phyloP scores from a whole-genome alignment of 2,113 vertebrate genomes.

The Oryzias javanicus region DNA sequence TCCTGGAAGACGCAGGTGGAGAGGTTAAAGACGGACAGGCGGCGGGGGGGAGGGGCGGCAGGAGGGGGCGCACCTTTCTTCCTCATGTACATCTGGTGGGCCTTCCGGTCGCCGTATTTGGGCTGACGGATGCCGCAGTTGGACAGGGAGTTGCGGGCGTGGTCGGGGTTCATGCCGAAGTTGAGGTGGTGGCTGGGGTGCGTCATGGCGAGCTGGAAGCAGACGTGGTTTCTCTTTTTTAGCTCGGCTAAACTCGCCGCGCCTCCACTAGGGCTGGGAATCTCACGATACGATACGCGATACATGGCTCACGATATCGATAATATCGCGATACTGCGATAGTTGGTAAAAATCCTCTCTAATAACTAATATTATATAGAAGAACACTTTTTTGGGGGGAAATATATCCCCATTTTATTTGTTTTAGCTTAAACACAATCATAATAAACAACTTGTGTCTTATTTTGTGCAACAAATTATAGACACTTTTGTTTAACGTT shows the following conservation, averaged over 20 bases:
- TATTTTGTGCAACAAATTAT: too few relatives aligned
- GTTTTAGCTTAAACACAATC: too few relatives aligned
- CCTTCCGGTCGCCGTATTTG: constrained; percentile 96
- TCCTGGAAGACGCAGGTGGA: constrained; percentile 70
- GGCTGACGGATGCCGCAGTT: constrained; percentile 98
- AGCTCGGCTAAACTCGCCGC: not conserved
- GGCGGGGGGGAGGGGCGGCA: fast-evolving
- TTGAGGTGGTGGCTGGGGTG: constrained; percentile 99
- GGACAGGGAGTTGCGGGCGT: constrained; percentile 96
- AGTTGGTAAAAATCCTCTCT: too few relatives aligned
- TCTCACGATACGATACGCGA: too few relatives aligned
- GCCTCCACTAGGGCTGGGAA: too few relatives aligned
- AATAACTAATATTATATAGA: too few relatives aligned
- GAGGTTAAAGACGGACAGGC: not conserved
- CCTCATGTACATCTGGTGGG: constrained; percentile 99
- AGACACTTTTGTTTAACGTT: too few relatives aligned
- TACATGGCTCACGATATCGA: too few relatives aligned
- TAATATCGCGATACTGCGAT: too few relatives aligned
- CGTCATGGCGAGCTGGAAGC: constrained; percentile 91
- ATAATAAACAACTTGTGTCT: too few relatives aligned
- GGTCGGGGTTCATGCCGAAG: constrained; percentile 98
- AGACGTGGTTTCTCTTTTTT: not conserved
- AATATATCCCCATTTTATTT: too few relatives aligned
- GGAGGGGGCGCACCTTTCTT: constrained; percentile 85
- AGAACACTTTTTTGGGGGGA: too few relatives aligned